These are phyloP conservation scores for Ashinkailepas kermadecensis DNA, from an alignment of 2,888 invertebrate species.

Conservation along the genomic window DNA sequence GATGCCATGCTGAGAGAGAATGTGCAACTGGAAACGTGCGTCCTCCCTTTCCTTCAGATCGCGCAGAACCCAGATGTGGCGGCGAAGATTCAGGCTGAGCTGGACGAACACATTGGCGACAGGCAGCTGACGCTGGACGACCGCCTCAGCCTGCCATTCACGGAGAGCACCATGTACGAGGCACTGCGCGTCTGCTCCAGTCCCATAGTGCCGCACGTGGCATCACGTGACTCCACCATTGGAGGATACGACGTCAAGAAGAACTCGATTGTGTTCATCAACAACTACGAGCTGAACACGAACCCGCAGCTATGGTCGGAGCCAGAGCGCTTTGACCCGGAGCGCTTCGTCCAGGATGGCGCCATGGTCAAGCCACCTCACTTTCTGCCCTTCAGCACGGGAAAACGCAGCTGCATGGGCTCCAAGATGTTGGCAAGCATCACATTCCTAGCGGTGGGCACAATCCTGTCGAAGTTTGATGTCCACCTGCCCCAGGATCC, in stretches of 20 bases:
- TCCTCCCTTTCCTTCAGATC: slow-evolving; percentile 46
- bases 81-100: slow-evolving; percentile 51
- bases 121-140: slow-evolving; percentile 48
- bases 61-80: slow-evolving; percentile 55
- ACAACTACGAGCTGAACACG: slow-evolving; percentile 71
- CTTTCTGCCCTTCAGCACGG: slow-evolving; percentile 77
- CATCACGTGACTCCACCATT: slow-evolving; percentile 64
- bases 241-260: slow-evolving; percentile 63
- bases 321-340: slow-evolving; percentile 64
- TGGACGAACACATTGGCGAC: slow-evolving; percentile 50
- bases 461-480: slow-evolving; percentile 31
- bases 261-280: slow-evolving; percentile 73
- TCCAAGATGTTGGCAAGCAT: slow-evolving; percentile 56
- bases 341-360: slow-evolving; percentile 58
- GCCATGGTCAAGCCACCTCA: slow-evolving; percentile 57
- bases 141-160: slow-evolving; percentile 61
- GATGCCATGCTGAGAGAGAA: too few species aligned
- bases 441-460: slow-evolving; percentile 30
- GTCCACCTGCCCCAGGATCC: slow-evolving; percentile 28
- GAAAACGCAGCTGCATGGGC: slow-evolving; percentile 77
- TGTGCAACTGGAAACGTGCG: too few species aligned
- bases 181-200: slow-evolving; percentile 70
- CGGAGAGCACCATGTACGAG: slow-evolving; percentile 72
- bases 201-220: slow-evolving; percentile 83
- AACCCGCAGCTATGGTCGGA: slow-evolving; percentile 64